Conservation (phyloP, 2,888 invertebrate genomes). For the Caenorhabditis becei region DNA sequence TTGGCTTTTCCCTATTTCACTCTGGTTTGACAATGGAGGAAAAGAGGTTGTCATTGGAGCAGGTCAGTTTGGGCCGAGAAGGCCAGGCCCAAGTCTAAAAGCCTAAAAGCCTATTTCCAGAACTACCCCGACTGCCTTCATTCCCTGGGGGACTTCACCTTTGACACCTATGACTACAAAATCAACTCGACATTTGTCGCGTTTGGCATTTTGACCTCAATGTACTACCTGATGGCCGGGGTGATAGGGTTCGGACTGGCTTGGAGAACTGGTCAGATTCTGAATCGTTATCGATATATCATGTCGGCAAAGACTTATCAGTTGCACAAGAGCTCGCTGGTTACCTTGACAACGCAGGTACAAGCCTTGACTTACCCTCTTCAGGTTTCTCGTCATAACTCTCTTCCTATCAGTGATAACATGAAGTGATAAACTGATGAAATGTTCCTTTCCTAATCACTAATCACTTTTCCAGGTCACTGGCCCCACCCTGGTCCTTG, state of each 20-base stretch:
- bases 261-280: constrained; percentile 41
- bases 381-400: too few species aligned
- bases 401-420: too few species aligned
- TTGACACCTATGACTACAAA: constrained; percentile 35
- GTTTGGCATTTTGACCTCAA: constrained; percentile 35
- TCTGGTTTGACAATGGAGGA: constrained; percentile 34
- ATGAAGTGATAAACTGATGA: too few species aligned
- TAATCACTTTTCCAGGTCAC: constrained; percentile 27
- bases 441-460: too few species aligned
- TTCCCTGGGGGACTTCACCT: background rate
- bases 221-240: constrained; percentile 44
- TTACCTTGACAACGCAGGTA: constrained; percentile 42
- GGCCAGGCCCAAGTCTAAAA: too few species aligned
- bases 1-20: constrained; percentile 39
- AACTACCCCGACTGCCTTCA: constrained; percentile 46
- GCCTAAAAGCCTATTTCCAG: too few species aligned
- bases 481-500: constrained; percentile 38
- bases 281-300: constrained; percentile 43
- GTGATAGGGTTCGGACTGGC: constrained; percentile 31
- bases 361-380: too few species aligned
- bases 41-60: constrained; percentile 19
- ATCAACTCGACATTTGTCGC: constrained; percentile 23
- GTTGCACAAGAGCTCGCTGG: constrained; percentile 29
- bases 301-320: constrained; percentile 47
- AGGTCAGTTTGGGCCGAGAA: background rate